Evolutionary conservation across 2,797 vertebrate genomes (phyloP), one percentile per base, ranked within the genome.

Genomic region (Serranus cabrilla): DNA sequence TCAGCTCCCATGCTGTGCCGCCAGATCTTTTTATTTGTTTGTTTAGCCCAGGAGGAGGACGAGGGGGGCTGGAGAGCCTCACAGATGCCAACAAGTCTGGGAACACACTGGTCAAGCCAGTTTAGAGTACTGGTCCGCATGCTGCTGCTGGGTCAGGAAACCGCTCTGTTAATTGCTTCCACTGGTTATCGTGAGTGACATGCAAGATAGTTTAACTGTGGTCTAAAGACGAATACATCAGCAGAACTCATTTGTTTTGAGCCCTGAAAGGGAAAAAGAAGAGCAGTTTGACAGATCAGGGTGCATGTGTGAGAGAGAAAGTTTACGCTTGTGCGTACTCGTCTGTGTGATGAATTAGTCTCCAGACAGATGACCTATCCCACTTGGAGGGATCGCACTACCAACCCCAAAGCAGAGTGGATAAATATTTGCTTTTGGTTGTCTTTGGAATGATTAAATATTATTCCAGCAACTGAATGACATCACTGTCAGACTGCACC

Each of bases 401-500:
- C 74, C 58, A 80, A 74, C 65, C 74, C 45, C 20, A 71, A 72
- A 74, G 56, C 54, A 14, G 21, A 42, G 40, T 7, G 65, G 65
- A 76, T 86, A 90, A 88, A 91, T 90, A 85, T 91, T 92, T 89
- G 69, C 63, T 79, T 80, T 63, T 8, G 40, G 55, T 71, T 72
- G 75, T 80, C 57, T 84, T 68, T 85, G 73, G 23, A 80, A 82
- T 67, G 69, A 87, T 71, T 60, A 63, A 85, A 92, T 82, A 78
- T 85, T 82, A 70, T 78, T 88, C 64, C 71, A 76, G 43, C 59
- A 57, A 55, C 45, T 39, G 58, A 78, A 76, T 63, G 47, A 71
- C 70, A 20, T 81, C 61, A 54, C 20, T 1, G 18, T 71, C 51
- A 54, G 42, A 27, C 23, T 43, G 17, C 49, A 52, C 16, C 42